Base-by-base conservation (phyloP, 2,113 vertebrate genomes). In the Podarcis muralis region DNA sequence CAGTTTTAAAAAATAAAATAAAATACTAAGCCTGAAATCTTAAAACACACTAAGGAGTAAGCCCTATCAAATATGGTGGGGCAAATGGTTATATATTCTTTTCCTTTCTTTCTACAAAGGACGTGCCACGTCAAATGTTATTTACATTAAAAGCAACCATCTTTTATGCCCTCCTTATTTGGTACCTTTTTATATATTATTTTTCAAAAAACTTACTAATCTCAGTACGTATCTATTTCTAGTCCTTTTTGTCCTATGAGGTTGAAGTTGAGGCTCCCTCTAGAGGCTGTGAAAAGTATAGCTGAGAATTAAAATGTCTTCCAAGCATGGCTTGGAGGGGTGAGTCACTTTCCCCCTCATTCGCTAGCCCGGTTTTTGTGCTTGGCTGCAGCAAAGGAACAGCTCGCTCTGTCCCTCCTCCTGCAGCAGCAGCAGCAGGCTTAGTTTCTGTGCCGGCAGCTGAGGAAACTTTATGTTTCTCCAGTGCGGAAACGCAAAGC, bases 251-350 rank as follows among this genome's bases (percentile, higher is more conserved):
- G 5, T 0, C 20, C 37, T 37, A 11, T 62, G 15, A 89, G 16
- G 37, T 87, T 79, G 84, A 91, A 83, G 4, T 77, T 83, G 78
- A 23, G 92, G 18, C 94, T 93, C 94, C 94, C 94, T 88, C 96
- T 96, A 95, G 91, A 93, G 96, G 93, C 89, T 30, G 35, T 0
- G 48, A 89, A 87, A 77, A 83, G 30, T 53, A 23, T 30, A 71
- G 3, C 16, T 32, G 66, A 12, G 18, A 71, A 62, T 5, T 76
- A 85, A 84, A 62, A 20, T 62, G 59, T 20, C 5, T 62, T 15
- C 18, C 59, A 62, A 62, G 59, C 15, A 20, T 11, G 59, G 16
- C 16, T 20, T 15, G 18, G 4, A 62, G 5, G 13, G 16, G 18
- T 62, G 59, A 18, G 16, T 62, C 59, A 62, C 4, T 62, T 18